Conservation (phyloP, 2,888 invertebrate genomes). For the Campopleginae sp. region DNA sequence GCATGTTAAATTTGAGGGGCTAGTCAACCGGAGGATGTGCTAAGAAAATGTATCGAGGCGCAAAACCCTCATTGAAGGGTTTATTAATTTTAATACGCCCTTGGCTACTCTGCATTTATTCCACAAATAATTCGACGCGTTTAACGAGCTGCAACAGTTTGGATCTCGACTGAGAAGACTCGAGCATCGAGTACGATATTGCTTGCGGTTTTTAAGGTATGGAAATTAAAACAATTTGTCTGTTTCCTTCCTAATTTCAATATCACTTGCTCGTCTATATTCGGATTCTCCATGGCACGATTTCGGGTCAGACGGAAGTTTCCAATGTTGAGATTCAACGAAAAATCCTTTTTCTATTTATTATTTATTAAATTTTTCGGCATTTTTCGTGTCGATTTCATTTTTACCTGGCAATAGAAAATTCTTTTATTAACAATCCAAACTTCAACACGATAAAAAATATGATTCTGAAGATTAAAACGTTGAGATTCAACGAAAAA, state of each 20-base stretch:
- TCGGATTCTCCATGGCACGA: background rate
- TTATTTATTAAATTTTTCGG: too few species aligned
- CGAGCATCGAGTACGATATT: background rate
- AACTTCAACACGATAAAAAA: too few species aligned
- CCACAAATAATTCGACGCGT: background rate
- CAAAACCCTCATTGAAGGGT: background rate
- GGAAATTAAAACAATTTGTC: conserved; percentile 2
- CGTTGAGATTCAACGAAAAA: too few species aligned
- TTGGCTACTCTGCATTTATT: background rate
- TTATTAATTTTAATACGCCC: background rate
- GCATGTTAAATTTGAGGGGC: conserved; percentile 40
- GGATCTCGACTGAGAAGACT: background rate
- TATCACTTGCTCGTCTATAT: background rate
- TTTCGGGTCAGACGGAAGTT: background rate
- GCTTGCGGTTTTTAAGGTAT: background rate
- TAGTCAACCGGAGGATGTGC: background rate
- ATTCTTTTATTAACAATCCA: too few species aligned
- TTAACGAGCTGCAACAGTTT: background rate
- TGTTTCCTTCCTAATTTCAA: background rate
- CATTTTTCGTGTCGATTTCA: too few species aligned
- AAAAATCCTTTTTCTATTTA: background rate
- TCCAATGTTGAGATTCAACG: too few species aligned
- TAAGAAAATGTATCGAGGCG: background rate
- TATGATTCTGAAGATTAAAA: too few species aligned
- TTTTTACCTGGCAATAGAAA: too few species aligned